A percentile compares a stretch with the other conserved stretches of the same genome.
Evolutionary conservation across 1,140 invertebrate species (phyloP).

Genomic region (Alviniconcha marisindica): DNA sequence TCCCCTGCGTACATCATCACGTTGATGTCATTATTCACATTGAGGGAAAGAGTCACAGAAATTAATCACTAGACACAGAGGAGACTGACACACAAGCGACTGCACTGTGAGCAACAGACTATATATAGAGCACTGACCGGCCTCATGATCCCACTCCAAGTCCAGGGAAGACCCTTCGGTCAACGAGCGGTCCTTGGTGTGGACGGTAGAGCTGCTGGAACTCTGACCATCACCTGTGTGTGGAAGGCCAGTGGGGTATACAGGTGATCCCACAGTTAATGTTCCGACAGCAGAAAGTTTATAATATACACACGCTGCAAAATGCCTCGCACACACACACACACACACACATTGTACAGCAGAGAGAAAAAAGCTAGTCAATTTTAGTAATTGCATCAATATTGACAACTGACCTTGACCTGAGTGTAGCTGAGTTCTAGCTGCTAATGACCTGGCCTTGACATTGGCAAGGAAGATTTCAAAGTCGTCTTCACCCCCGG

Average conservation of each 20-base stretch:
- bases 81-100: background rate
- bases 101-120: too few species aligned
- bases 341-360: slow-evolving; percentile 5
- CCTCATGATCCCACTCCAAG: slow-evolving; percentile 75
- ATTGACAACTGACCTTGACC: slow-evolving; percentile 53
- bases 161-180: slow-evolving; percentile 74
- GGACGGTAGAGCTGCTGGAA: slow-evolving; percentile 64
- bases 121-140: slow-evolving; percentile 56
- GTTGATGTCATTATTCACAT: background rate
- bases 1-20: background rate
- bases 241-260: too few species aligned
- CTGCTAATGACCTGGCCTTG: slow-evolving; percentile 70
- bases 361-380: background rate
- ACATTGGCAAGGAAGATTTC: slow-evolving; percentile 75
- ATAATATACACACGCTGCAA: too few species aligned
- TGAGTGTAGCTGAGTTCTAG: slow-evolving; percentile 62
- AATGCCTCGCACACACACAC: background rate
- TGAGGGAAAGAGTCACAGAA: background rate
- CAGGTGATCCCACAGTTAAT: too few species aligned
- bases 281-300: too few species aligned
- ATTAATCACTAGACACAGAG: background rate
- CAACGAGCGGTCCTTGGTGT: slow-evolving; percentile 66
- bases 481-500: slow-evolving; percentile 75
- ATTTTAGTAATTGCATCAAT: background rate
- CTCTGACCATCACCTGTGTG: slow-evolving; percentile 68